Base-by-base conservation (phyloP, 2,113 vertebrate genomes). In the Halcyon malimbica region DNA sequence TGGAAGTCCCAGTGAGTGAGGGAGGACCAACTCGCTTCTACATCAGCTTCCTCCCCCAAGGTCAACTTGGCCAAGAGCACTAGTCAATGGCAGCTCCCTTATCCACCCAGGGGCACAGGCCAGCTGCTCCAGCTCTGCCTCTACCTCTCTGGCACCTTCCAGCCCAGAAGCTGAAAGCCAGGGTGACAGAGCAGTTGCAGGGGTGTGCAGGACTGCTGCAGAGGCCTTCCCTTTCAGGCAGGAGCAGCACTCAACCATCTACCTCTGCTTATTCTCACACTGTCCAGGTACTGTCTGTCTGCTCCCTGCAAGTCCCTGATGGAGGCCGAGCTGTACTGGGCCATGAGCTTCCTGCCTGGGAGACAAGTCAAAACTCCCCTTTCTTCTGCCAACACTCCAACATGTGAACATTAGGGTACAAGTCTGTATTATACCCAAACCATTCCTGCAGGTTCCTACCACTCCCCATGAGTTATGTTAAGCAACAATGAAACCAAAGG, bases 271-370 rank as follows among this genome's bases (percentile, higher is more conserved):
- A 37, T 6, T 44, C 41, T 57, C 70, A 29, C 37, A 3, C 31
- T 10, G 18, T 9, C 31, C 3, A 1, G 4, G 41, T 29, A n/a
- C 28, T 4, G 0, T 4, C 5, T 29, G 16, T 35, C 37, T n/a
- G 13, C 31, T 76, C 31, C 56, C 42, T 64, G 24, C 13, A n/a
- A 44, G 35, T 1, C 69, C 16, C 84, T 39, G 11, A 44, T 1
- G 4, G 13, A 44, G 39, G 39, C 12, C 46, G 8, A 50, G 33
- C 42, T 69, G 24, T 64, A 19, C 14, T 14, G 10, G 28, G 24
- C 63, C 33, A 37, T 21, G 6, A 64, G 21, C 10, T 20, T 81
- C 56, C 82, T 50, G 23, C 23, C 51, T 29, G 19, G 18, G 31
- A 82, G 16, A 67, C 28, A 35, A 50, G n/a, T 16, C 16, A 56